phyloP scores from a whole-genome alignment of 2,888 invertebrate species.

The Cataglyphis albicans region DNA sequence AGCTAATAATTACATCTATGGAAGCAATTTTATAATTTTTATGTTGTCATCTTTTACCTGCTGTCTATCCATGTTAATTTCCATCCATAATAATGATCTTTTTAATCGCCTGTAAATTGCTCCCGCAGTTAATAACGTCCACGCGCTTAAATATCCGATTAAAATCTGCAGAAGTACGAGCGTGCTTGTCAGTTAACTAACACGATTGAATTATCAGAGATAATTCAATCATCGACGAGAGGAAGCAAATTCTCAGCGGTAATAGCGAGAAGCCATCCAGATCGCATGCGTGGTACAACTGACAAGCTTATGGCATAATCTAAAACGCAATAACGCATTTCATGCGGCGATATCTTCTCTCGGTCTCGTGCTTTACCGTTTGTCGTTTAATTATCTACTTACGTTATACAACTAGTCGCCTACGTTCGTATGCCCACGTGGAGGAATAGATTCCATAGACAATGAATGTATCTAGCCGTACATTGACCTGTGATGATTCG shows the following conservation, averaged over 20 bases:
- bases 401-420: not conserved
- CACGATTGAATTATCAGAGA: constrained; percentile 20
- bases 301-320: constrained; percentile 32
- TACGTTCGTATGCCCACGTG: not conserved
- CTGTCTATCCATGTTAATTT: not conserved
- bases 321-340: constrained; percentile 26
- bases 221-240: constrained; percentile 49
- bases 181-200: constrained; percentile 32
- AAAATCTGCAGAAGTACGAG: constrained; percentile 33
- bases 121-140: constrained; percentile 29
- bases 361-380: not conserved
- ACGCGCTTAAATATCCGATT: constrained; percentile 33
- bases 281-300: constrained; percentile 31
- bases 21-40: not conserved
- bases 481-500: not conserved
- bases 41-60: not conserved
- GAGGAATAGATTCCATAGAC: not conserved
- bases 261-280: constrained; percentile 39
- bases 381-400: constrained; percentile 14
- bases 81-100: too few species aligned
- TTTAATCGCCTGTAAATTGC: constrained; percentile 19
- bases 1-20: constrained; percentile 8
- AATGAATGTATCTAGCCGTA: not conserved
- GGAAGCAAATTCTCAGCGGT: constrained; percentile 45
- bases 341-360: not conserved